Evolutionary conservation across 2,888 invertebrate genomes (phyloP).

Genomic region (Eristalis pertinax): DNA sequence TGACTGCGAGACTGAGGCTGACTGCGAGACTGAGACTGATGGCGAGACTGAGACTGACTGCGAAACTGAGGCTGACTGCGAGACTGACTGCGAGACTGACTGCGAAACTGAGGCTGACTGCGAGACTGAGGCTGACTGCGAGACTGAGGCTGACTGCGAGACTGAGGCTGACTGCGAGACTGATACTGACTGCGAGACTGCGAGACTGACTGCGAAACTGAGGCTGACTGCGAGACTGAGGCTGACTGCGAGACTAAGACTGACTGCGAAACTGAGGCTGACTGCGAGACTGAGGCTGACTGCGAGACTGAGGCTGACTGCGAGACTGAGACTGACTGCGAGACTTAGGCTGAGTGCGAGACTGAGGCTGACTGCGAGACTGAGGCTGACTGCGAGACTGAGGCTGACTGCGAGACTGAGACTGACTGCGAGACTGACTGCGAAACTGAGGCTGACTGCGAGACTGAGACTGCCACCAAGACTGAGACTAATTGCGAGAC

Average conservation of each 20-base stretch:
- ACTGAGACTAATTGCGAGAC: not conserved
- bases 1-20: no score
- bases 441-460: not conserved
- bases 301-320: not conserved
- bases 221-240: not conserved
- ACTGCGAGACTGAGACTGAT: no score
- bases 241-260: not conserved
- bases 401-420: not conserved
- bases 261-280: no score
- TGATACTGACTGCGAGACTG: not conserved
- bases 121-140: no score
- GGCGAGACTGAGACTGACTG: no score
- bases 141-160: not conserved
- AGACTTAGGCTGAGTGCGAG: no score
- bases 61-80: constrained; percentile 6
- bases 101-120: not conserved
- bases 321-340: no score
- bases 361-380: no score
- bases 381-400: no score
- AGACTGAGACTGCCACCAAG: no score
- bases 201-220: not conserved
- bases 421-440: not conserved
- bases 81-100: not conserved
- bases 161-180: not conserved
- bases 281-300: not conserved